Conservation (phyloP, 1,140 invertebrate species). For the Caenorhabditis brenneri region DNA sequence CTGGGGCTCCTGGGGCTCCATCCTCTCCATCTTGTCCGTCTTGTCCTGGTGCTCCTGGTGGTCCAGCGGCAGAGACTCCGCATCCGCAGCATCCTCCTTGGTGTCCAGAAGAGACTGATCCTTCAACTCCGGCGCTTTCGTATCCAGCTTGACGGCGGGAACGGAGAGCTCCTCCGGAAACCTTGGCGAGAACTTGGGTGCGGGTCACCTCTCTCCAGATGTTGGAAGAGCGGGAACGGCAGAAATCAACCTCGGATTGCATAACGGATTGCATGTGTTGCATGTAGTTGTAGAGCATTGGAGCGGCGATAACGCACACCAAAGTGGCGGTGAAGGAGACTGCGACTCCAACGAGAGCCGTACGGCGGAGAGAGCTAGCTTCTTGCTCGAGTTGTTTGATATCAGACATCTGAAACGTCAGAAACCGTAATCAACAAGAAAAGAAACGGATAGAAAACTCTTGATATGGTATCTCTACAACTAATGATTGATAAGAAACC, state of each 20-base stretch:
- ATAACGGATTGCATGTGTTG: constrained; percentile 67
- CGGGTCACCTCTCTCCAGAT: constrained; percentile 67
- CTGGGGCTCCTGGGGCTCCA: constrained; percentile 54
- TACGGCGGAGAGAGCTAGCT: constrained; percentile 49
- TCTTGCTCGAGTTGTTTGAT: constrained; percentile 50
- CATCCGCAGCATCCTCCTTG: constrained; percentile 61
- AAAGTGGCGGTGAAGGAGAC: constrained; percentile 66
- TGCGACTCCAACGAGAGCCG: constrained; percentile 56
- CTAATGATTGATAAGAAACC: neutral
- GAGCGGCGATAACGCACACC: constrained; percentile 69
- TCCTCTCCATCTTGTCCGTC: constrained; percentile 60
- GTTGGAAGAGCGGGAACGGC: constrained; percentile 62
- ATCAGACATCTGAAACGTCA: constrained; percentile 46
- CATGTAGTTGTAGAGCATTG: constrained; percentile 71
- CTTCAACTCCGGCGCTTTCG: constrained; percentile 50
- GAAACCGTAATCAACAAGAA: neutral
- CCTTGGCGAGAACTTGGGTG: constrained; percentile 57
- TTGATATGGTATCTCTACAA: neutral
- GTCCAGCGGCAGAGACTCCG: constrained; percentile 59
- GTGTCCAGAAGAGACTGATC: neutral
- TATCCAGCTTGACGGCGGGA: constrained; percentile 61
- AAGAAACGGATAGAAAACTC: neutral
- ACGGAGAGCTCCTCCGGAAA: constrained; percentile 45
- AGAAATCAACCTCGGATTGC: constrained; percentile 68
- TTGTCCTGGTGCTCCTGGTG: constrained; percentile 59